A percentile compares a stretch with the other conserved stretches of the same genome.
phyloP scores from a whole-genome alignment of 2,797 vertebrate species.

The Tadarida brasiliensis region DNA sequence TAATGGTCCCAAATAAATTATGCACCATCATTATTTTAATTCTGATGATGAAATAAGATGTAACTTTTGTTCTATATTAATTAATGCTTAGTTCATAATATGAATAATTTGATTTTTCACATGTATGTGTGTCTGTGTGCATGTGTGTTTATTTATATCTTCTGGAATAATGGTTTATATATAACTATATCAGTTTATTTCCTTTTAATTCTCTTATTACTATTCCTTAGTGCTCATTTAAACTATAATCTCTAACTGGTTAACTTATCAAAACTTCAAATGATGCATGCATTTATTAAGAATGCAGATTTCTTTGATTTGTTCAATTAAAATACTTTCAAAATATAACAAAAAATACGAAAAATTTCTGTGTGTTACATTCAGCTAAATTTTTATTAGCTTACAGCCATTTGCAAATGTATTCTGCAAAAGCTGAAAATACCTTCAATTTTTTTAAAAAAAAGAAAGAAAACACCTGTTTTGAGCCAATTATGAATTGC shows the following conservation, averaged over 20 bases:
- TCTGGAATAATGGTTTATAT: neutral
- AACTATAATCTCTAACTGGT: neutral
- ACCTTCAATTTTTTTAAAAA: slow-evolving; percentile 70
- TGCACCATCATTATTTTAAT: slow-evolving; percentile 8
- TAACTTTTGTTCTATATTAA: slow-evolving; percentile 14
- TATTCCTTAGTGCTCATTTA: neutral
- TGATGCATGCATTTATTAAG: neutral
- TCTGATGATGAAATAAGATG: neutral
- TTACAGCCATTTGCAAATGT: slow-evolving; percentile 44
- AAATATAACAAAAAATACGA: slow-evolving; percentile 60
- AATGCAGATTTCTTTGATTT: slow-evolving; percentile 35
- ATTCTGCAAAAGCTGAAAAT: slow-evolving; percentile 81
- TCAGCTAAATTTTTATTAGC: slow-evolving; percentile 75
- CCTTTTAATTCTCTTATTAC: neutral
- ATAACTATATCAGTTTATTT: neutral
- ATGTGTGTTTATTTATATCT: neutral
- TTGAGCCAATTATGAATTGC: slow-evolving; percentile 85
- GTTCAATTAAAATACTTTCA: slow-evolving; percentile 52
- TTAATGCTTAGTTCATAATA: neutral
- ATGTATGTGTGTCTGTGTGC: neutral
- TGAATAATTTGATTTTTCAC: neutral
- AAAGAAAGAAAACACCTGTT: slow-evolving; percentile 87
- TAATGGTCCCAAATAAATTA: slow-evolving; percentile 30
- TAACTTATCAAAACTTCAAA: slow-evolving; percentile 11
- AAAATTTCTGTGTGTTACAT: slow-evolving; percentile 48